phyloP scores from a whole-genome alignment of 2,888 invertebrate species.

The Synergus itoensis region DNA sequence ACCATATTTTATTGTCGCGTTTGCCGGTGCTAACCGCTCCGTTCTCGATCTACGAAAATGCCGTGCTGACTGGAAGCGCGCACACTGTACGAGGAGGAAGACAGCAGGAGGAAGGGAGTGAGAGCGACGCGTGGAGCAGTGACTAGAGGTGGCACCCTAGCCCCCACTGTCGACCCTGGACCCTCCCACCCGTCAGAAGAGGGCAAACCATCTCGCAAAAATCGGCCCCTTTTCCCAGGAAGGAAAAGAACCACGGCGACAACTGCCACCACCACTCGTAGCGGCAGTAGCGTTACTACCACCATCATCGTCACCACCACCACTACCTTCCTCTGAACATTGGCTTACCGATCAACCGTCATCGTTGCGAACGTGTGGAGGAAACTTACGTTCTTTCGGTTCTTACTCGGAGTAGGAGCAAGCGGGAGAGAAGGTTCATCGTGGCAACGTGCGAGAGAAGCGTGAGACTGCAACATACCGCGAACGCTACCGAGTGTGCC shows the following conservation, averaged over 20 bases:
- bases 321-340: slow-evolving; percentile 42
- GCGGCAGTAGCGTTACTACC: slow-evolving; percentile 59
- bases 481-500: slow-evolving; percentile 26
- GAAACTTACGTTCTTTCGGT: slow-evolving; percentile 44
- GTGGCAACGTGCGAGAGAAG: slow-evolving; percentile 46
- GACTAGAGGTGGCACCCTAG: slow-evolving; percentile 70
- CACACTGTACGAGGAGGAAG: slow-evolving; percentile 36
- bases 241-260: slow-evolving; percentile 74
- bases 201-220: slow-evolving; percentile 75
- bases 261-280: slow-evolving; percentile 68
- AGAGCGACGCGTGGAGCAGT: slow-evolving; percentile 50
- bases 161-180: slow-evolving; percentile 69
- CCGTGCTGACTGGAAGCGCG: slow-evolving; percentile 47
- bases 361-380: slow-evolving; percentile 31
- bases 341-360: slow-evolving; percentile 39
- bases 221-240: slow-evolving; percentile 73
- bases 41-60: slow-evolving; percentile 62
- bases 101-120: slow-evolving; percentile 42
- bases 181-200: slow-evolving; percentile 72
- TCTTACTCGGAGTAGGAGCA: slow-evolving; percentile 38
- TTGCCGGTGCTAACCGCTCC: slow-evolving; percentile 74
- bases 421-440: slow-evolving; percentile 45
- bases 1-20: slow-evolving; percentile 76
- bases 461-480: slow-evolving; percentile 46
- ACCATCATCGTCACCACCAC: slow-evolving; percentile 59